Conservation (phyloP, 2,888 invertebrate genomes). For the Beris chalybata region DNA sequence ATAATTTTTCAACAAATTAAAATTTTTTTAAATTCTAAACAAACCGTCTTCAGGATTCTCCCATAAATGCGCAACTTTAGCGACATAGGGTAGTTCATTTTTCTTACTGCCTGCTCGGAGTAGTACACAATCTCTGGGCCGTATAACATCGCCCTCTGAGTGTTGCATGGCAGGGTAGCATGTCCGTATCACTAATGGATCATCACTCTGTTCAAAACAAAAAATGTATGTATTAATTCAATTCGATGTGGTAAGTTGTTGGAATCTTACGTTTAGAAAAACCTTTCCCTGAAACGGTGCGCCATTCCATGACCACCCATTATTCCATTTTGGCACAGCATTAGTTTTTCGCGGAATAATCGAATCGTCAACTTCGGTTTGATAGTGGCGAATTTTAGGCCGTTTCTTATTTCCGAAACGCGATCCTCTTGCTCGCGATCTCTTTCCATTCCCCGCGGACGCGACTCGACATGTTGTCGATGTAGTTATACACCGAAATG, state of each 20-base stretch:
- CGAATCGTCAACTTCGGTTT: constrained; percentile 50
- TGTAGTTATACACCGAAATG: neutral
- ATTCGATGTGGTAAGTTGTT: constrained; percentile 3
- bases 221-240: neutral
- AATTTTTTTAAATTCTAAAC: constrained; percentile 42
- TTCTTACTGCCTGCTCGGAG: constrained; percentile 81
- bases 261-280: constrained; percentile 77
- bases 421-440: constrained; percentile 51
- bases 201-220: constrained; percentile 66
- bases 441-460: constrained; percentile 41
- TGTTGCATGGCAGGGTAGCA: constrained; percentile 93
- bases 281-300: constrained; percentile 80
- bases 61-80: constrained; percentile 92
- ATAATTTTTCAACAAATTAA: neutral
- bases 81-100: constrained; percentile 90
- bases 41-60: constrained; percentile 91
- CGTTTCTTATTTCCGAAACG: constrained; percentile 54
- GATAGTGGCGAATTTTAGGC: constrained; percentile 47
- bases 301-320: constrained; percentile 92
- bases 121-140: constrained; percentile 88
- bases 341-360: constrained; percentile 57
- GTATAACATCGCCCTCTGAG: constrained; percentile 81
- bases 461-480: neutral
- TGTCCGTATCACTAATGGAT: constrained; percentile 71
- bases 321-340: constrained; percentile 76